Conservation (phyloP, 2,888 invertebrate species). For the Proisotoma minuta region DNA sequence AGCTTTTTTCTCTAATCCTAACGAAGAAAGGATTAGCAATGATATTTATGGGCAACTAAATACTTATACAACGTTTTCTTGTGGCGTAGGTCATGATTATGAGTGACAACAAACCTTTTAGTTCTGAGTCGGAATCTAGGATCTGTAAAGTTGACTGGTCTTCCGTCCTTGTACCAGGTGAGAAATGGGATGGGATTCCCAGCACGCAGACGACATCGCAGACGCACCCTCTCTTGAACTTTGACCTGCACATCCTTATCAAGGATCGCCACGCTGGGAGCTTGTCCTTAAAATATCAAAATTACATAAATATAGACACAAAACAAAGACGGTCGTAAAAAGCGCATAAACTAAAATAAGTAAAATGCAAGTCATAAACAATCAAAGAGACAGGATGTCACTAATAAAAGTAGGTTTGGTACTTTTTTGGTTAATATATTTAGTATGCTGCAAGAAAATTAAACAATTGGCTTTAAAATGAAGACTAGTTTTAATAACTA, state of each 20-base stretch:
- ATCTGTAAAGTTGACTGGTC: conserved; percentile 45
- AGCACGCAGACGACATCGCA: conserved; percentile 45
- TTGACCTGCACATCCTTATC: conserved; percentile 44
- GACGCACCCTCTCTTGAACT: conserved; percentile 44
- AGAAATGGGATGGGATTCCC: conserved; percentile 47
- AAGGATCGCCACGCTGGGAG: conserved; percentile 44
- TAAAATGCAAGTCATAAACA: conserved; percentile 18
- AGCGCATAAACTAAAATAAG: conserved; percentile 7
- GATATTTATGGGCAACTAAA: not conserved
- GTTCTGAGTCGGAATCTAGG: conserved; percentile 45
- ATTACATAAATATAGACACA: not conserved
- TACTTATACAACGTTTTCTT: not conserved
- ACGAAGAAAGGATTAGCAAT: too few species aligned
- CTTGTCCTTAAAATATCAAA: conserved; percentile 40
- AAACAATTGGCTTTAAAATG: too few species aligned
- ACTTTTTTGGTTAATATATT: too few species aligned
- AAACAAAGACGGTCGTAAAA: conserved; percentile 5
- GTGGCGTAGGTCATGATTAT: not conserved
- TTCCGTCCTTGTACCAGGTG: conserved; percentile 48
- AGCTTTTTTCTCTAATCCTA: too few species aligned
- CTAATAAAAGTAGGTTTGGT: too few species aligned
- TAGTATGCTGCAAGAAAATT: too few species aligned
- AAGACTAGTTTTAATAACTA: too few species aligned
- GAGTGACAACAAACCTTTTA: conserved; percentile 39
- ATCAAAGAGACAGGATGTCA: conserved; percentile 12